phyloP scores from a whole-genome alignment of 2,888 invertebrate genomes.

The Herminia tarsipennalis region DNA sequence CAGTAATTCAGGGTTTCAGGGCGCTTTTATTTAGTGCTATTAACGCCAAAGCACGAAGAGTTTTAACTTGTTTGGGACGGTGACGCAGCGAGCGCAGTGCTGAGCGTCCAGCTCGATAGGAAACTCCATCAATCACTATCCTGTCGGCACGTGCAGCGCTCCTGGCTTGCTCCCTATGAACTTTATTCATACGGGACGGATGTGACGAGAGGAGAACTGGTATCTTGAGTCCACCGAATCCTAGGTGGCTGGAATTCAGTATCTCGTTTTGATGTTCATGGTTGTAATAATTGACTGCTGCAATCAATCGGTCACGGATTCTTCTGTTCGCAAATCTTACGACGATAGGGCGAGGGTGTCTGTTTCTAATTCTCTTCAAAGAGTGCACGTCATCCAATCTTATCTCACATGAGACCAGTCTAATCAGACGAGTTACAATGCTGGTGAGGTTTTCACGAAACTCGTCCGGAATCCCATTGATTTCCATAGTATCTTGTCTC shows the following conservation, averaged over 20 bases:
- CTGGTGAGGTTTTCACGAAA: background rate
- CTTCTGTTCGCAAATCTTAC: background rate
- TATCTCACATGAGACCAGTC: background rate
- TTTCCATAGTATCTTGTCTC: background rate
- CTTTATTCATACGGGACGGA: background rate
- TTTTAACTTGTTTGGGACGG: background rate
- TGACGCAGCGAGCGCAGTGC: background rate
- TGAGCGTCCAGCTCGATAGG: background rate
- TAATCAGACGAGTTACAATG: background rate
- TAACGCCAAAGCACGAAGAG: background rate
- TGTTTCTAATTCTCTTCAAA: background rate
- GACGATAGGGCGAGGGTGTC: background rate
- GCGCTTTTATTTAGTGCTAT: background rate
- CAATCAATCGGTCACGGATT: background rate
- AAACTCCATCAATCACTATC: too few species aligned
- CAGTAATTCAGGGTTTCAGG: background rate
- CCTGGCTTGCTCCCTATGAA: constrained; percentile 1
- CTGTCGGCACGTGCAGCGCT: background rate
- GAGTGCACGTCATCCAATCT: background rate
- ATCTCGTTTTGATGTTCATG: background rate
- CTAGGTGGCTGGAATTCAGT: background rate
- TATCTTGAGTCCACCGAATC: background rate
- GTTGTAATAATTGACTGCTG: background rate
- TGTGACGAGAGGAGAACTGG: background rate
- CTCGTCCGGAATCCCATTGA: constrained; percentile 3